Conservation (phyloP, 2,888 invertebrate species). For the Ectemnius continuus region DNA sequence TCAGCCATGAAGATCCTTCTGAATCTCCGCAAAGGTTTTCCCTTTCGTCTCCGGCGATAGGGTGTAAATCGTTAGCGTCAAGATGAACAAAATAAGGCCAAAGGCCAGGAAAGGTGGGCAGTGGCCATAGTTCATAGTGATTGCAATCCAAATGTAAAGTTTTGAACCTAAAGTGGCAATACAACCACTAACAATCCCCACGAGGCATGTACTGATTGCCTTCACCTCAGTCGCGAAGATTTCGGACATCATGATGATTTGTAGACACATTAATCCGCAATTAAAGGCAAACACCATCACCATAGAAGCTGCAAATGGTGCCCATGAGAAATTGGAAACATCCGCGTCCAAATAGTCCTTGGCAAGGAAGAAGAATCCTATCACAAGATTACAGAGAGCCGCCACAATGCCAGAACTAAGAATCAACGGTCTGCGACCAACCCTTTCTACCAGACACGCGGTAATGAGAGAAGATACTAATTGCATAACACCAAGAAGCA, state of each 20-base stretch:
- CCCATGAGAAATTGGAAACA: constrained; percentile 43
- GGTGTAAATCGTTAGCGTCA: constrained; percentile 41
- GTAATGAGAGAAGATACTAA: constrained; percentile 69
- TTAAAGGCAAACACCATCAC: constrained; percentile 59
- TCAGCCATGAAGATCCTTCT: constrained; percentile 48
- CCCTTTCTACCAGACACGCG: constrained; percentile 74
- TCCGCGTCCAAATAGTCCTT: constrained; percentile 56
- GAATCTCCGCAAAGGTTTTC: constrained; percentile 65
- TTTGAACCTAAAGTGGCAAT: constrained; percentile 47
- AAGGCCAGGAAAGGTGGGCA: constrained; percentile 60
- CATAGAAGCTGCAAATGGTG: constrained; percentile 56
- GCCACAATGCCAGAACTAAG: constrained; percentile 69
- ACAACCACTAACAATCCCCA: constrained; percentile 46
- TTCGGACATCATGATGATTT: constrained; percentile 62
- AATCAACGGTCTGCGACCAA: constrained; percentile 78
- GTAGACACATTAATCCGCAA: constrained; percentile 56
- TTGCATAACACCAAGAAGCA: constrained; percentile 65
- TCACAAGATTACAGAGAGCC: constrained; percentile 56
- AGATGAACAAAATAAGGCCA: constrained; percentile 40
- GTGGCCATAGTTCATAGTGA: constrained; percentile 60
- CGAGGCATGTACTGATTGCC: constrained; percentile 56
- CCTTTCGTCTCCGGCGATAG: constrained; percentile 67
- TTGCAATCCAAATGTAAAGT: constrained; percentile 59
- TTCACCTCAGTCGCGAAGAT: constrained; percentile 65
- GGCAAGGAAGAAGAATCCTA: constrained; percentile 59